Evolutionary conservation across 2,113 vertebrate genomes (phyloP).

Genomic region (Daboia siamensis): DNA sequence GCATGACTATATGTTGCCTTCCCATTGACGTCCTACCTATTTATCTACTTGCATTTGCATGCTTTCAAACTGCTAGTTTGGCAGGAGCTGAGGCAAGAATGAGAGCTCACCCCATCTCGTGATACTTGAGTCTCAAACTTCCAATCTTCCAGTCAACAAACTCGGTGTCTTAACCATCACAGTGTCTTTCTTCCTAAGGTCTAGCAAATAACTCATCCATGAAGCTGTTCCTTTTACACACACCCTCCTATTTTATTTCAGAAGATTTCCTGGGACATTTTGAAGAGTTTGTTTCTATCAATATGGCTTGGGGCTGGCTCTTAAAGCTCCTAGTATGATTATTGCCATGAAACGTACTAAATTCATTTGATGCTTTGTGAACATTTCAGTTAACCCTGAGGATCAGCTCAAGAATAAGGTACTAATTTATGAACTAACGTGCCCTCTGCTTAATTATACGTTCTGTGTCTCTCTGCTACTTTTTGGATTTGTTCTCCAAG

Average conservation of each 20-base stretch:
- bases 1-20: not conserved
- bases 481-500: not conserved
- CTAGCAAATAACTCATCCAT: constrained; percentile 55
- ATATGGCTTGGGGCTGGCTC: not conserved
- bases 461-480: not conserved
- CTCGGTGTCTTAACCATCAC: not conserved
- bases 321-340: not conserved
- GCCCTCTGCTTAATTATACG: not conserved
- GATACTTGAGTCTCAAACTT: not conserved
- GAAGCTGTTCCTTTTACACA: constrained; percentile 50
- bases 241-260: constrained; percentile 27
- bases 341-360: accelerated
- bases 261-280: constrained; percentile 36
- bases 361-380: not conserved
- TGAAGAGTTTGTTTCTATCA: constrained; percentile 17
- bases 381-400: not conserved
- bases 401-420: not conserved
- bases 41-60: not conserved
- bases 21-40: not conserved
- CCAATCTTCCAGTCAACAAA: not conserved
- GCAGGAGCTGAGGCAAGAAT: not conserved
- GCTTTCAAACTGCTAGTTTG: not conserved
- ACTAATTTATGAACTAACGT: not conserved
- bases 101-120: not conserved
- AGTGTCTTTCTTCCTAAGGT: constrained; percentile 68